These are phyloP conservation scores for Altica lythri DNA, from an alignment of 2,888 invertebrate species.

Conservation along the genomic window DNA sequence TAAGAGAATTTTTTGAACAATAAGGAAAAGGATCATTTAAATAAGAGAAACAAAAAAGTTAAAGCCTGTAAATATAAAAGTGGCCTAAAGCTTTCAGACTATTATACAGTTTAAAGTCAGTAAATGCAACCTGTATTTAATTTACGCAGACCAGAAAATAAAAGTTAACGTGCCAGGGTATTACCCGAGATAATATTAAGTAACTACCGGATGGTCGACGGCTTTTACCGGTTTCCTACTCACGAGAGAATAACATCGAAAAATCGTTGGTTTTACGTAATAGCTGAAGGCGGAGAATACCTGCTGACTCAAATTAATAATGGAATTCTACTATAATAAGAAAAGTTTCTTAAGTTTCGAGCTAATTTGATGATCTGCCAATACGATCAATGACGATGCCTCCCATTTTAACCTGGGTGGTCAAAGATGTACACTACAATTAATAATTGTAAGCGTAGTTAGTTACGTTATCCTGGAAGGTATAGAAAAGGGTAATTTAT, in stretches of 20 bases:
- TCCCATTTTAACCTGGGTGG: background rate
- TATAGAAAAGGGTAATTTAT: no score
- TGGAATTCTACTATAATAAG: constrained; percentile 7
- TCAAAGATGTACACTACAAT: no score
- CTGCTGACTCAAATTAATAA: constrained; percentile 10
- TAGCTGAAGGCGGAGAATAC: constrained; percentile 11
- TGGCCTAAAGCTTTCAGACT: background rate
- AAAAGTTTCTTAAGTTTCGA: background rate
- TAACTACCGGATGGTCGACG: constrained; percentile 22
- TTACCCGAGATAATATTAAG: constrained; percentile 22
- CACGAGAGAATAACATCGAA: constrained; percentile 6
- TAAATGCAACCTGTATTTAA: constrained; percentile 16
- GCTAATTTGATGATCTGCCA: constrained; percentile 5
- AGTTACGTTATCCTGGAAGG: no score
- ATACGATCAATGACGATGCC: background rate
- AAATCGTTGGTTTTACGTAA: constrained; percentile 14
- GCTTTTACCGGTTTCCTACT: constrained; percentile 24
- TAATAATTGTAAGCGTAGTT: no score
- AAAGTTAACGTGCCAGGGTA: constrained; percentile 16
- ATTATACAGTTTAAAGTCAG: background rate
- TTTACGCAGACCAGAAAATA: constrained; percentile 22
- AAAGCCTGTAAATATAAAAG: no score
- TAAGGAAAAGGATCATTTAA: no score
- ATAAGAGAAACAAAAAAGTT: no score
- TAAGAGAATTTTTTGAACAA: no score